Evolutionary conservation across 2,888 invertebrate species (phyloP), one percentile per base, ranked within the genome.

Genomic region (Phytoseiulus persimilis): DNA sequence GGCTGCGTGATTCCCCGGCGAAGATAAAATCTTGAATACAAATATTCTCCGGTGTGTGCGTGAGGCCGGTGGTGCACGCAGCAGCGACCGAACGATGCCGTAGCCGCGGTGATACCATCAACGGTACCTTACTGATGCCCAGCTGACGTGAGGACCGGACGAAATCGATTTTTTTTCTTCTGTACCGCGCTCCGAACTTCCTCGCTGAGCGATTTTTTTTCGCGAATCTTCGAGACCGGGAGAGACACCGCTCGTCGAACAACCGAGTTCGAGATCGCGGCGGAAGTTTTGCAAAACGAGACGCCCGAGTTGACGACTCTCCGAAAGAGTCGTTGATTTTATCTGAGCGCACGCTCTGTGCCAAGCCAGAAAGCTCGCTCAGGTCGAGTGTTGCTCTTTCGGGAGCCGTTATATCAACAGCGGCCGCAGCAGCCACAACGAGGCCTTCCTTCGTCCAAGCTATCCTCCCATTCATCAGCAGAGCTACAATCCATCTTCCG

Each of bases 41-140:
- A 65, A 65, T 65, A 65, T 65, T 65, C 65, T 65, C 65, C 65
- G 65, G 65, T 65, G 65, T 65, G 65, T 65, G 65, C 65, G 65
- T 65, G 65, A 65, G 65, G 65, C 65, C 65, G 65, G 11, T 65
- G 18, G 65, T 65, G 65, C 65, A 65, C 65, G 65, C 65, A 65
- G 65, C 65, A 65, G 65, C 14, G 11, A 65, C 65, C 18, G 65
- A 65, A 28, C 28, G 65, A 65, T 65, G 65, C 65, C 65, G 18
- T 65, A 23, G 65, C 65, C 18, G 65, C 18, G 5, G 65, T 65
- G 65, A 65, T 65, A 65, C 23, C 18, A 65, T 65, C 65, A 65
- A 65, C 65, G 65, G 65, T 65, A 65, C 65, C 65, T 65, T 65
- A 65, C 28, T 65, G 65, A 65, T 65, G 65, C 28, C 65, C 65